Percentiles rank a stretch among this genome's conserved stretches.
phyloP scores from a whole-genome alignment of 2,113 vertebrate genomes.

The Blennius ocellaris region DNA sequence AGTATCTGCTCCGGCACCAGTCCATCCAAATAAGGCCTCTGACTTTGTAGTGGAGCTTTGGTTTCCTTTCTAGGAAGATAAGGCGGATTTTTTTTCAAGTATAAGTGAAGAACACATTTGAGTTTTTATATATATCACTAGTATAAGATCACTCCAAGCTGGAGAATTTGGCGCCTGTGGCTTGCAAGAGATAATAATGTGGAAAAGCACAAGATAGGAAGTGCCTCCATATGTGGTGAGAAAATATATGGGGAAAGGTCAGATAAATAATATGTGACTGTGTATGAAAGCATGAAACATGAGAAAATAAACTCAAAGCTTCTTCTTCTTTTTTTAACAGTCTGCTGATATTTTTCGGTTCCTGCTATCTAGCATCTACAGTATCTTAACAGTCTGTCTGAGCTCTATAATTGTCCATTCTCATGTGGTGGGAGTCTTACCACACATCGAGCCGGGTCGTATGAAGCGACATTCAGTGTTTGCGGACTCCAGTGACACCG shows the following conservation, averaged over 20 bases:
- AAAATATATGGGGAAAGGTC: conserved; percentile 56
- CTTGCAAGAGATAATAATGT: conserved; percentile 44
- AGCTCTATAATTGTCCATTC: conserved; percentile 14
- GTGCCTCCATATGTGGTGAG: conserved; percentile 51
- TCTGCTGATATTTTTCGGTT: conserved; percentile 37
- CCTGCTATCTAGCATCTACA: not conserved
- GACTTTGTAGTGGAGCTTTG: conserved; percentile 3
- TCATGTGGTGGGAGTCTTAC: conserved; percentile 17
- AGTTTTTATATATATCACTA: no score
- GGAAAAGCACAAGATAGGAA: conserved; percentile 44
- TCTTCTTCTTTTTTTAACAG: conserved; percentile 21
- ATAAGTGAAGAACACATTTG: not conserved
- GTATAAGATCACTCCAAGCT: conserved; percentile 35
- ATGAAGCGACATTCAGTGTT: conserved; percentile 16
- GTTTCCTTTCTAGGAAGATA: conserved; percentile 23
- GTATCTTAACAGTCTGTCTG: conserved; percentile 29
- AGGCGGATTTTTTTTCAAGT: conserved; percentile 2
- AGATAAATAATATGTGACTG: conserved; percentile 42
- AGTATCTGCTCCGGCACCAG: conserved; percentile 14
- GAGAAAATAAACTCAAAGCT: conserved; percentile 31
- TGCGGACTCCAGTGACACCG: conserved; percentile 14
- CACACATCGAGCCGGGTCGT: conserved; percentile 3
- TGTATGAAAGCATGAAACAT: conserved; percentile 17
- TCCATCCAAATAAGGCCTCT: not conserved
- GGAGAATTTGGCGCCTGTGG: conserved; percentile 45